Conservation (phyloP, 2,888 invertebrate species). For the Ariolimax columbianus region DNA sequence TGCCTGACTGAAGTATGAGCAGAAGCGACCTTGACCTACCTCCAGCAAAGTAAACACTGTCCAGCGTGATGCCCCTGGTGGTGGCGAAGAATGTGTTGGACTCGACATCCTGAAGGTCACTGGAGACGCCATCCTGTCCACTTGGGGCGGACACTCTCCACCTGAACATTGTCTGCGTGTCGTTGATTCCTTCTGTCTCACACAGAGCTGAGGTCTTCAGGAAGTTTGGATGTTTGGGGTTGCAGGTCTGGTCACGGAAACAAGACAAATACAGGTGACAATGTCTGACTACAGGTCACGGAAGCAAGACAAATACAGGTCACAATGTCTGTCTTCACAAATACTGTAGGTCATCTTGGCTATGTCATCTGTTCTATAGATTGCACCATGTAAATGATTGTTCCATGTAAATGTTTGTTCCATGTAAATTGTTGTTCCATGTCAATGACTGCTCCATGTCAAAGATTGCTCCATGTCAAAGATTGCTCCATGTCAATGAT, state of each 20-base stretch:
- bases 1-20: no score
- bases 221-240: constrained; percentile 76
- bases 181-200: constrained; percentile 74
- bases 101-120: constrained; percentile 72
- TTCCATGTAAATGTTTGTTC: no score
- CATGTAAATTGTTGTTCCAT: no score
- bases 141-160: constrained; percentile 77
- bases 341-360: no score
- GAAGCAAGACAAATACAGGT: background rate
- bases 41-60: constrained; percentile 77
- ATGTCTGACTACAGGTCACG: background rate
- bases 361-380: no score
- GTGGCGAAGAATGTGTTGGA: constrained; percentile 77
- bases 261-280: background rate
- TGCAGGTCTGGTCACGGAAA: constrained; percentile 73
- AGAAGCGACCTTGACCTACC: no score
- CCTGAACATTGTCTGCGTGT: constrained; percentile 74
- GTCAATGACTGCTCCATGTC: no score
- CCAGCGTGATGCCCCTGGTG: constrained; percentile 74
- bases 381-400: no score
- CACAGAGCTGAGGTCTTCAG: constrained; percentile 71
- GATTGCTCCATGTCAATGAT: no score
- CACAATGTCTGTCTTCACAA: no score
- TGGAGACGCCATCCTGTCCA: constrained; percentile 69
- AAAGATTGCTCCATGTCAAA: no score